Evolutionary conservation across 2,888 invertebrate genomes (phyloP), one percentile per base, ranked within the genome.

Genomic region (Galerucella pusilla): DNA sequence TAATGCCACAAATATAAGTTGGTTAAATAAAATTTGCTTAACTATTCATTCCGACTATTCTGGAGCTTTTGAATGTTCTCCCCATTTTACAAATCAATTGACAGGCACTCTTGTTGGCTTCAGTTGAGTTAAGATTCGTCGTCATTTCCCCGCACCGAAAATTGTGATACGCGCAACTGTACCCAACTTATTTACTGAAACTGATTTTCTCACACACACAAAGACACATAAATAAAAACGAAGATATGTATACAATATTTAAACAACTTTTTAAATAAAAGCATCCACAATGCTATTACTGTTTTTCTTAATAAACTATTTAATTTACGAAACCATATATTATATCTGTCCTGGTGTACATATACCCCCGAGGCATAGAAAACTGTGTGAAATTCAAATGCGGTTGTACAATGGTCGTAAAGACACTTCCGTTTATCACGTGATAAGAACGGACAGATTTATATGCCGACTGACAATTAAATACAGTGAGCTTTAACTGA

Each of bases 371-470:
- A 71, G 74, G 75, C 77, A 76, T 74, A 77, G 75, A 80, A 81
- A 80, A 77, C 78, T 80, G 80, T 81, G 81, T 81, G 81, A 81
- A 81, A 80, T 80, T 79, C 75, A 79, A 79, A 78, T 75, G 78
- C 65, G 77, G 20, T 65, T 28, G n/a, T 65, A 65, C 20, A 46
- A 46, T 65, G 64, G 78, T 77, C 71, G 77, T 78, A 74, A 76
- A 79, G 77, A 75, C 76, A 80, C 80, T 81, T 81, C 80, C 81
- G 81, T 79, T 79, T 77, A 65, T 76, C 75, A 73, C 73, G 66
- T 78, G 78, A 79, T 79, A 79, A 78, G 67, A 65, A 52, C 61
- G 76, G 79, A 78, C 77, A 78, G 76, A 78, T 79, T 79, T 75
- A 78, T 79, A 71, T 20, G 59, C 35, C 65, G 45, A 46, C 73